Conservation (phyloP, 2,888 invertebrate genomes). For the Buathra laborator region DNA sequence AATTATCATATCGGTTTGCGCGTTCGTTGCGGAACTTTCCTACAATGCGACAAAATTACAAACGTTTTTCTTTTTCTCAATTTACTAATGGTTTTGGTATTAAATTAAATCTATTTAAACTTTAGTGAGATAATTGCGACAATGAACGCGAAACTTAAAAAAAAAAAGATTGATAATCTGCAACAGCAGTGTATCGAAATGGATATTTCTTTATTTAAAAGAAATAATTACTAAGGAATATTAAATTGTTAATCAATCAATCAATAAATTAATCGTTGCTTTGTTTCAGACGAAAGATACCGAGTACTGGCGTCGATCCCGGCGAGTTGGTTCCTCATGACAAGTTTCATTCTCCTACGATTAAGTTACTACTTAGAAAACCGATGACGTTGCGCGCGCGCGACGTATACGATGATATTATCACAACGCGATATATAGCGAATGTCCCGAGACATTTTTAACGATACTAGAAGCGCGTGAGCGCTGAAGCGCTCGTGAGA, state of each 20-base stretch:
- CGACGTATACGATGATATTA: constrained; percentile 24
- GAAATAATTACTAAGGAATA: too few relatives aligned
- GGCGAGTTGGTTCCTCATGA: constrained; percentile 90
- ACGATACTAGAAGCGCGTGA: constrained; percentile 31
- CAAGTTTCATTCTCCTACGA: constrained; percentile 87
- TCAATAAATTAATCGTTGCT: constrained; percentile 69
- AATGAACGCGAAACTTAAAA: too few relatives aligned
- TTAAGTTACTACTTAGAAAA: constrained; percentile 80
- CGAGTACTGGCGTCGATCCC: constrained; percentile 92
- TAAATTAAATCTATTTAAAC: too few relatives aligned
- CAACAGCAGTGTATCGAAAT: too few relatives aligned
- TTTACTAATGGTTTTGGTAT: too few relatives aligned
- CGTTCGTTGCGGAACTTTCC: too few relatives aligned
- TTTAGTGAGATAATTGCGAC: too few relatives aligned
- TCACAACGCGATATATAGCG: constrained; percentile 45
- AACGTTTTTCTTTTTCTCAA: too few relatives aligned
- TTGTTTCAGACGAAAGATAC: constrained; percentile 91
- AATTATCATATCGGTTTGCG: too few relatives aligned
- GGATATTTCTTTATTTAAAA: too few relatives aligned
- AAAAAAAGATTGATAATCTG: too few relatives aligned
- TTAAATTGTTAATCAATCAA: constrained; percentile 56
- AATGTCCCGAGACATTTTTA: constrained; percentile 44
- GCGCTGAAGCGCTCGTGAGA: background rate
- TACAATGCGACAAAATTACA: too few relatives aligned
- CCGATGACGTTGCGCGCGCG: constrained; percentile 78